phyloP scores from a whole-genome alignment of 1,140 invertebrate species.

The Grapholita molesta region DNA sequence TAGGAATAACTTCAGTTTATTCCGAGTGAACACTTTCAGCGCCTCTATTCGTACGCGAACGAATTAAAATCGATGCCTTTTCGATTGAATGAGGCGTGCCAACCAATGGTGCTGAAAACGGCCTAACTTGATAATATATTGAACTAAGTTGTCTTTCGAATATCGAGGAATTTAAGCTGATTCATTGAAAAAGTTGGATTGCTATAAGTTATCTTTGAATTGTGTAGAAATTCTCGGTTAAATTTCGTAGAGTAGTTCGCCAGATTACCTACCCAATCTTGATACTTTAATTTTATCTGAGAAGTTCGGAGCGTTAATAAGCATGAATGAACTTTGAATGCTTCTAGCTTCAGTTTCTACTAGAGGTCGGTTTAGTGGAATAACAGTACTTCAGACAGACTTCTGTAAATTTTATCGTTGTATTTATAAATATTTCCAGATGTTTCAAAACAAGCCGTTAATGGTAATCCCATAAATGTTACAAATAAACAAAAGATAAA shows the following conservation, averaged over 20 bases:
- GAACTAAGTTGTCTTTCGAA: background rate
- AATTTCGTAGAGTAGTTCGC: background rate
- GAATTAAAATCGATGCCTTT: slow-evolving; percentile 37
- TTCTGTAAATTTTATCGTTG: background rate
- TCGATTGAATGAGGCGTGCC: slow-evolving; percentile 19
- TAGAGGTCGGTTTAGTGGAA: too few relatives aligned
- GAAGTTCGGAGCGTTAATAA: background rate
- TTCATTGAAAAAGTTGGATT: slow-evolving; percentile 35
- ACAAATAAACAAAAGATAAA: slow-evolving; percentile 13
- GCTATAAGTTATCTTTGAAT: slow-evolving; percentile 28
- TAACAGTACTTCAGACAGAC: background rate
- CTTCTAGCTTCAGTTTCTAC: background rate
- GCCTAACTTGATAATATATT: slow-evolving; percentile 35
- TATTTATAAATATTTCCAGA: background rate
- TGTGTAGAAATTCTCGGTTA: background rate
- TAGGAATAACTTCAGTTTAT: background rate
- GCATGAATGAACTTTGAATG: background rate
- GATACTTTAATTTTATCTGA: background rate
- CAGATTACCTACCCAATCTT: background rate
- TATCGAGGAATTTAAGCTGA: slow-evolving; percentile 20
- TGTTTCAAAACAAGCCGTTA: background rate
- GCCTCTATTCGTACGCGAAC: slow-evolving; percentile 22
- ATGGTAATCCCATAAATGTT: background rate
- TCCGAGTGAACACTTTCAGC: background rate
- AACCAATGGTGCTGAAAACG: slow-evolving; percentile 37